Percentiles rank a stretch among this genome's conserved stretches.
These are phyloP conservation scores for Zoanthus solanderi DNA, from an alignment of 92 coral and sea anemone species.

Conservation along the genomic window DNA sequence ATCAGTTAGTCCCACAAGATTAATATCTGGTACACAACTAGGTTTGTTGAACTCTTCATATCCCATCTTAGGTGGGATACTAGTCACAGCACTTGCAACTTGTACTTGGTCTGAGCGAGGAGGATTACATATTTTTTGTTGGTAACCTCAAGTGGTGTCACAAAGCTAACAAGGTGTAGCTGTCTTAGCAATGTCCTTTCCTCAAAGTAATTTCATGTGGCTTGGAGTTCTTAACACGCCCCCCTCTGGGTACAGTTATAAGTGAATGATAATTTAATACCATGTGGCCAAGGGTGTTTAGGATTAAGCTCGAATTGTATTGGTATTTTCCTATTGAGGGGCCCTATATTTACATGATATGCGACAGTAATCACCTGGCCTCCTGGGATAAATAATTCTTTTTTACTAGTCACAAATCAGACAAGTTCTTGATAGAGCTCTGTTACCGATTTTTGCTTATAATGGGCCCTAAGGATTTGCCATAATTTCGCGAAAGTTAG, in stretches of 20 bases:
- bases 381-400: conserved; percentile 58
- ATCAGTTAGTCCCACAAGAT: neutral
- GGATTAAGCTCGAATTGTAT: conserved; percentile 72
- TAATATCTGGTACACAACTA: neutral
- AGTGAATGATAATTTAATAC: conserved; percentile 56
- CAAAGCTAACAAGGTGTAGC: conserved; percentile 54
- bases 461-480: conserved; percentile 57
- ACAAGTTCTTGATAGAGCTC: conserved; percentile 60
- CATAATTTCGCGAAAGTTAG: conserved; percentile 53
- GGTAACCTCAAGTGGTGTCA: conserved; percentile 62
- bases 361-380: conserved; percentile 51
- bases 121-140: conserved; percentile 17
- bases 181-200: conserved; percentile 56
- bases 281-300: conserved; percentile 69
- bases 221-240: conserved; percentile 48
- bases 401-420: conserved; percentile 62
- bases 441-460: conserved; percentile 68
- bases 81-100: conserved; percentile 7
- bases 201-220: conserved; percentile 46
- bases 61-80: neutral
- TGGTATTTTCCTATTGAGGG: conserved; percentile 64
- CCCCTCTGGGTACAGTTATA: conserved; percentile 44
- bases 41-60: neutral
- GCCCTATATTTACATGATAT: conserved; percentile 62
- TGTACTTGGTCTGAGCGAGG: conserved; percentile 7